Evolutionary conservation across 2,113 vertebrate species (phyloP), one percentile per base, ranked within the genome.

Genomic region (Epinephelus cyanopodus): DNA sequence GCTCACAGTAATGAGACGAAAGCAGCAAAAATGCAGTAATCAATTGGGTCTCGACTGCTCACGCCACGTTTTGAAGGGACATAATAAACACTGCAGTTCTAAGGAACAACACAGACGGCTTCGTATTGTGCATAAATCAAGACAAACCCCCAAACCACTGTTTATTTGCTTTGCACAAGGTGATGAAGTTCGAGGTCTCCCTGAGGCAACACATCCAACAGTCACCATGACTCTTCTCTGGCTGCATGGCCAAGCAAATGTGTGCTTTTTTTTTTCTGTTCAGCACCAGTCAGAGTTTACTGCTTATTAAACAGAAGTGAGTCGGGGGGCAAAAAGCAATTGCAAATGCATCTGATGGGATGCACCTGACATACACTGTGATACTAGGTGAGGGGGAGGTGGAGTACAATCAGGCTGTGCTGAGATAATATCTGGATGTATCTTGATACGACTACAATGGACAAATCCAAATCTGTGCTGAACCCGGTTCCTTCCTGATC

Each of bases 121-220:
- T 4, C 21, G 19, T 25, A 54, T 39, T 56, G 25, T 53, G 62
- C 10, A 62, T 13, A 62, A 0, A 78, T 18, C 13, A 42, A 79
- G 48, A 27, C 27, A 61, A 66, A 72, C 21, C 18, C 64, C 47
- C 57, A 54, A 74, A 83, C 54, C n/a, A 60, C 62, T 21, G 11
- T 69, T 50, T 54, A 37, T 75, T 78, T 81, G 58, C 66, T 67
- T 11, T 3, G 6, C 57, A 61, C n/a, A 73, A 65, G 71, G 58
- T 67, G 77, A 81, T 81, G 62, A 69, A 80, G 81, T 70, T 83
- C 33, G 33, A 1, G 15, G 54, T 25, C 50, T 77, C 74, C 75
- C 73, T 2, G 27, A 58, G 77, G 74, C 69, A 15, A 56, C 62
- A 37, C 5, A 63, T 69, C 47, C 72, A 61, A 13, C 58, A 81